phyloP scores from a whole-genome alignment of 2,113 vertebrate species.

The Corydoras sp. region DNA sequence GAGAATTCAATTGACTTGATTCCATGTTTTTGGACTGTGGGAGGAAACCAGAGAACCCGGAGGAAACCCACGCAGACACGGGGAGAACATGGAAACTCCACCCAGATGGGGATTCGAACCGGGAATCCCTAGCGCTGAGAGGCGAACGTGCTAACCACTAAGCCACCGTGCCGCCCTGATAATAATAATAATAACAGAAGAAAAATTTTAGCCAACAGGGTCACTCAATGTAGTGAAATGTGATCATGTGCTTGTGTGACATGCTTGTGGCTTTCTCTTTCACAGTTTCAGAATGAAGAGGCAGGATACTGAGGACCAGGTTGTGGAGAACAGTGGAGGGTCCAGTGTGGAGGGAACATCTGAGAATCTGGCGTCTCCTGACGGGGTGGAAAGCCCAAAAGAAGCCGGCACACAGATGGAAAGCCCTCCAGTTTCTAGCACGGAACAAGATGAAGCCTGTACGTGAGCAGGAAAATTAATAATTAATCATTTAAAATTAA shows the following conservation, averaged over 20 bases:
- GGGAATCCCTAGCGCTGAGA: no score
- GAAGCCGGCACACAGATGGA: constrained; percentile 48
- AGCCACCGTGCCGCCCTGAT: no score
- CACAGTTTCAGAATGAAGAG: constrained; percentile 58
- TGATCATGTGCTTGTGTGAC: background rate
- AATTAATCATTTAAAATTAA: background rate
- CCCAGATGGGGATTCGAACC: no score
- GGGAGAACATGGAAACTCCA: no score
- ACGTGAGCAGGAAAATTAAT: background rate
- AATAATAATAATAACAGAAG: no score
- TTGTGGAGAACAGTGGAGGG: constrained; percentile 40
- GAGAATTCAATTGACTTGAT: no score
- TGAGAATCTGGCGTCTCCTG: constrained; percentile 34
- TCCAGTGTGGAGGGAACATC: constrained; percentile 36
- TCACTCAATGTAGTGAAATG: background rate
- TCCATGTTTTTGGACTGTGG: no score
- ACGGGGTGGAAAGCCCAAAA: constrained; percentile 49
- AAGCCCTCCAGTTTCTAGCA: constrained; percentile 40
- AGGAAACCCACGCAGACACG: no score
- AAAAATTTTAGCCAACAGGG: no score
- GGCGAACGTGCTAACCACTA: no score
- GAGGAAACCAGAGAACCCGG: no score
- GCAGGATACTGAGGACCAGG: constrained; percentile 58
- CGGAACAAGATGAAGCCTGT: constrained; percentile 35
- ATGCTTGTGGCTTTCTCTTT: background rate